phyloP scores from a whole-genome alignment of 2,797 vertebrate species.

The Huso huso region DNA sequence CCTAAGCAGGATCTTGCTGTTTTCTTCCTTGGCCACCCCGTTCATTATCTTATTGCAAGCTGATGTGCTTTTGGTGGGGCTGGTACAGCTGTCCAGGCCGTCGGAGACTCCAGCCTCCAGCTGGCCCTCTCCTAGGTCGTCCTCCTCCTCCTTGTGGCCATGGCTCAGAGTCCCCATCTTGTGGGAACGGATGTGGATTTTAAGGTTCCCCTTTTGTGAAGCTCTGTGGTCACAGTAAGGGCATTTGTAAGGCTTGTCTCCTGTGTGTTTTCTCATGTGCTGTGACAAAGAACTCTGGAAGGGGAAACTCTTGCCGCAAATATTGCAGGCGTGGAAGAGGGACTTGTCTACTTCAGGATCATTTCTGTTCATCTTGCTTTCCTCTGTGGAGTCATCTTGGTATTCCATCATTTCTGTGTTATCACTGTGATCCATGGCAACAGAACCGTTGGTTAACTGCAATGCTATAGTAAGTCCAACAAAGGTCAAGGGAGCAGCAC shows the following conservation, averaged over 20 bases:
- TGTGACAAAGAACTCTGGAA: slow-evolving; percentile 91
- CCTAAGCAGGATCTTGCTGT: slow-evolving; percentile 67
- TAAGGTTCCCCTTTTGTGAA: slow-evolving; percentile 91
- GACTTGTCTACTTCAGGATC: slow-evolving; percentile 61
- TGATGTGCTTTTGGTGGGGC: slow-evolving; percentile 85
- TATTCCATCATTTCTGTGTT: slow-evolving; percentile 65
- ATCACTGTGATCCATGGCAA: slow-evolving; percentile 62
- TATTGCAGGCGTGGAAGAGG: slow-evolving; percentile 74
- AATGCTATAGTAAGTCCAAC: slow-evolving; percentile 27
- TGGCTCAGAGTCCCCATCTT: slow-evolving; percentile 77
- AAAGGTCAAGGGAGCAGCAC: slow-evolving; percentile 14
- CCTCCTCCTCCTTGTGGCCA: slow-evolving; percentile 60
- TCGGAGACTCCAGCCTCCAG: slow-evolving; percentile 70
- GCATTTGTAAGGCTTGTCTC: slow-evolving; percentile 90
- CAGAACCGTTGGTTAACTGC: slow-evolving; percentile 23
- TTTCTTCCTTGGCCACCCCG: slow-evolving; percentile 50
- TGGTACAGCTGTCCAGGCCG: slow-evolving; percentile 75
- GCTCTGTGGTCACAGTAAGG: slow-evolving; percentile 92
- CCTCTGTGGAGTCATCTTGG: slow-evolving; percentile 43
- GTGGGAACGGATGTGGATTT: slow-evolving; percentile 91
- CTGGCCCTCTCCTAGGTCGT: slow-evolving; percentile 53
- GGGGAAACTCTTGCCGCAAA: slow-evolving; percentile 88
- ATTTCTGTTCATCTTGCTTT: slow-evolving; percentile 45
- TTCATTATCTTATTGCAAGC: slow-evolving; percentile 80
- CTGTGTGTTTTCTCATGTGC: slow-evolving; percentile 93